phyloP scores from a whole-genome alignment of 1,140 invertebrate species.

The Hyles euphorbiae region DNA sequence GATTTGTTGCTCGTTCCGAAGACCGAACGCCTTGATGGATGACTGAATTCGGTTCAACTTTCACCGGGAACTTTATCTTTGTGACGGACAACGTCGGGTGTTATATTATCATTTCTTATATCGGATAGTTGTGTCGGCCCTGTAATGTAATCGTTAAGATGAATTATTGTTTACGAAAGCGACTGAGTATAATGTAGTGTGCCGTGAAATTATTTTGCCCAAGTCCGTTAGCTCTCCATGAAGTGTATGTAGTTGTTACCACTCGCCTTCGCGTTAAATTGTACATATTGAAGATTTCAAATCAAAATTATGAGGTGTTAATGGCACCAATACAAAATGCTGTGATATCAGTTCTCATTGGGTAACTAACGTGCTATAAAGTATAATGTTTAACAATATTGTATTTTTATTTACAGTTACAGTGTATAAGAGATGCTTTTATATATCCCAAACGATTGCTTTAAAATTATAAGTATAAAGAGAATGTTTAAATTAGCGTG shows the following conservation, averaged over 20 bases:
- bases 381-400: too few species aligned
- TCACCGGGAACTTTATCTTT: conserved; percentile 36
- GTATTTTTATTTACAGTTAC: too few species aligned
- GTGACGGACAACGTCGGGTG: conserved; percentile 1
- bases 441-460: background rate
- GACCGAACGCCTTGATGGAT: conserved; percentile 57
- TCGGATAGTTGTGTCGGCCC: conserved; percentile 42
- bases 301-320: conserved; percentile 36
- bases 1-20: conserved; percentile 57
- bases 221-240: conserved; percentile 21
- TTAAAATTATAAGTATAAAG: conserved; percentile 2
- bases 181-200: conserved; percentile 50
- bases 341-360: conserved; percentile 71
- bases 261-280: conserved; percentile 25
- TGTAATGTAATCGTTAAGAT: conserved; percentile 18
- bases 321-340: conserved; percentile 61
- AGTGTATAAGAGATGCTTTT: too few species aligned
- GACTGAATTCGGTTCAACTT: conserved; percentile 53
- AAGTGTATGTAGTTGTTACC: conserved; percentile 2
- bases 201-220: conserved; percentile 22
- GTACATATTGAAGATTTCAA: conserved; percentile 47
- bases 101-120: conserved; percentile 27
- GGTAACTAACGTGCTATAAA: conserved; percentile 8
- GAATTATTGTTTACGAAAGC: conserved; percentile 43
- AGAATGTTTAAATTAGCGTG: background rate